A percentile compares a stretch with the other conserved stretches of the same genome.
Evolutionary conservation across 2,888 invertebrate species (phyloP).

Genomic region (Chromoteleia sp.): DNA sequence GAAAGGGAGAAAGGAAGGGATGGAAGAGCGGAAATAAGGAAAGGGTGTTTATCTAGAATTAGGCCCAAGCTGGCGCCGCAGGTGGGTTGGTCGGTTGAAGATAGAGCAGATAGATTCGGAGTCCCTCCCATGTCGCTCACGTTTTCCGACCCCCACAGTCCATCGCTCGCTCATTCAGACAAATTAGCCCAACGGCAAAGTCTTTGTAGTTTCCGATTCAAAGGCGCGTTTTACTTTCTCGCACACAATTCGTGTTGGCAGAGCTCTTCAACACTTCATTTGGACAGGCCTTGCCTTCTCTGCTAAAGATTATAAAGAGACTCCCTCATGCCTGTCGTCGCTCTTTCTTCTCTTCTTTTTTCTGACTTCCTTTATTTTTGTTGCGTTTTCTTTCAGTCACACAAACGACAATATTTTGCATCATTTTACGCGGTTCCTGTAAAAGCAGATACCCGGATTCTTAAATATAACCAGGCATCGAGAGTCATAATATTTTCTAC

Average conservation of each 20-base stretch:
- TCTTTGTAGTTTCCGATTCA: conserved; percentile 83
- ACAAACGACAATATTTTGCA: conserved; percentile 56
- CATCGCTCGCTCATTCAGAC: conserved; percentile 83
- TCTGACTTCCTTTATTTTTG: conserved; percentile 49
- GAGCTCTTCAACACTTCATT: conserved; percentile 84
- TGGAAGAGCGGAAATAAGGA: conserved; percentile 80
- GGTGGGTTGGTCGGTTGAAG: conserved; percentile 55
- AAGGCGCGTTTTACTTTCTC: conserved; percentile 82
- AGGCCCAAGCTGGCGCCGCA: conserved; percentile 75
- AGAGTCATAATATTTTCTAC: background rate
- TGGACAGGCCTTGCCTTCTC: conserved; percentile 76
- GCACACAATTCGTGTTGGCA: conserved; percentile 81
- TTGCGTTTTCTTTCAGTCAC: conserved; percentile 44
- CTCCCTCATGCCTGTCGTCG: conserved; percentile 53
- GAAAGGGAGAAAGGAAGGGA: conserved; percentile 35
- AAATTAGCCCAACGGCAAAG: conserved; percentile 83
- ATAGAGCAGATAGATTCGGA: conserved; percentile 50
- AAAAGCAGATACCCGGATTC: conserved; percentile 2
- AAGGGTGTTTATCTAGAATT: conserved; percentile 84
- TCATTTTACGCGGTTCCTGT: conserved; percentile 36
- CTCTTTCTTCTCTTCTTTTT: conserved; percentile 37
- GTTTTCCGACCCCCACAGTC: conserved; percentile 75
- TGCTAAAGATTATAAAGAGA: conserved; percentile 75
- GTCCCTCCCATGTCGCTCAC: conserved; percentile 62
- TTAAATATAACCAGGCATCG: background rate